These are phyloP conservation scores for Aurelia aurita DNA, from an alignment of 30 jellyfish, hydroid and myxozoan genomes.

Conservation along the genomic window DNA sequence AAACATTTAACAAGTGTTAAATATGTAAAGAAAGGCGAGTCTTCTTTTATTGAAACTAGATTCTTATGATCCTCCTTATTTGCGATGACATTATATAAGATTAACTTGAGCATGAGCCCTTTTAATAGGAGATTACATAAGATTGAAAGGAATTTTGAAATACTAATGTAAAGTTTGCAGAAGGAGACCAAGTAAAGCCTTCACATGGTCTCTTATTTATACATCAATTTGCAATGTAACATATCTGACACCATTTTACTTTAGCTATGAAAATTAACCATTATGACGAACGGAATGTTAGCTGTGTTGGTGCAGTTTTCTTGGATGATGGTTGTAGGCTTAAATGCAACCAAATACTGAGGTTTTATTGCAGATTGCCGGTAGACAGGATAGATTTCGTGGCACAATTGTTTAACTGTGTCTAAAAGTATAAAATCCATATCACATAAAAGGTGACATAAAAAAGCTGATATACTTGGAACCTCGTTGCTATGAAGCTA, in stretches of 20 bases:
- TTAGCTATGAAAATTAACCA: not conserved
- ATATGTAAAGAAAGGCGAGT: slow-evolving; percentile 57
- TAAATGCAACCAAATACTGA: not conserved
- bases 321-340: not conserved
- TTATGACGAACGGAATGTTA: not conserved
- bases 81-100: slow-evolving; percentile 56
- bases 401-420: too few species aligned
- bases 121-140: slow-evolving; percentile 46
- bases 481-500: too few species aligned
- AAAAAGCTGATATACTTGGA: too few species aligned
- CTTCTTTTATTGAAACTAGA: slow-evolving; percentile 40
- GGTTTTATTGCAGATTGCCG: not conserved
- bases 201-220: slow-evolving; percentile 20
- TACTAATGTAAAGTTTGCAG: slow-evolving; percentile 32
- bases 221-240: slow-evolving; percentile 39
- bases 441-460: too few species aligned
- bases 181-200: slow-evolving; percentile 42
- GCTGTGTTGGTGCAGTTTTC: not conserved
- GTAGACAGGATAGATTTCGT: not conserved
- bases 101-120: slow-evolving; percentile 37
- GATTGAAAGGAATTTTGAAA: slow-evolving; percentile 54
- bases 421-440: too few species aligned
- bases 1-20: slow-evolving; percentile 47
- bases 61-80: slow-evolving; percentile 49
- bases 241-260: slow-evolving; percentile 24